Percentiles rank a stretch among this genome's conserved stretches.
phyloP scores from a whole-genome alignment of 2,888 invertebrate genomes.

The Linnaemya tessellans region DNA sequence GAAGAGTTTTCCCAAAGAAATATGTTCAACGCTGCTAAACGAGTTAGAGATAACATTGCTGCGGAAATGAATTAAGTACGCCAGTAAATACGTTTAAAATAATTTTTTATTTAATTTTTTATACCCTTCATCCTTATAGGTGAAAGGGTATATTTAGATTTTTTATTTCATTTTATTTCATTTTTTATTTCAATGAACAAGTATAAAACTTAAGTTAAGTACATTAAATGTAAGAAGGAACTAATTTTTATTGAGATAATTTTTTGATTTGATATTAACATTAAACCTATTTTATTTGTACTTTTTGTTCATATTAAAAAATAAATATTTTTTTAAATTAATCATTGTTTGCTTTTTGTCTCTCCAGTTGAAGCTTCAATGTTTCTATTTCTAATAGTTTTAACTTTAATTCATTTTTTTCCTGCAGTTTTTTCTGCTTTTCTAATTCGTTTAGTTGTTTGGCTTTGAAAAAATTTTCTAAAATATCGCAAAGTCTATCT shows the following conservation, averaged over 20 bases:
- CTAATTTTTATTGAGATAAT: too few relatives aligned
- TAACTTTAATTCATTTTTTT: background rate
- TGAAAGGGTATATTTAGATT: too few relatives aligned
- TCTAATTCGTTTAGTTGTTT: too few relatives aligned
- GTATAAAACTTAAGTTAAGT: too few relatives aligned
- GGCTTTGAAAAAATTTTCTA: background rate
- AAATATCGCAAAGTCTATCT: background rate
- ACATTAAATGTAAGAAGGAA: too few relatives aligned
- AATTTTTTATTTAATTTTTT: background rate
- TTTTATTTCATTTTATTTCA: too few relatives aligned
- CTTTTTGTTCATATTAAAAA: too few relatives aligned
- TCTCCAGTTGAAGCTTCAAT: background rate
- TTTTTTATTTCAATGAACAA: too few relatives aligned
- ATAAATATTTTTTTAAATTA: too few relatives aligned
- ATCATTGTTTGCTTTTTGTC: background rate
- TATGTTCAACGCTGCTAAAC: background rate
- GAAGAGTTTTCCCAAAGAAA: background rate
- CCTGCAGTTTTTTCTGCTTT: background rate
- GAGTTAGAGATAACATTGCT: background rate
- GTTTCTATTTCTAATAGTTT: background rate
- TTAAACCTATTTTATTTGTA: too few relatives aligned
- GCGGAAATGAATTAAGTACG: background rate
- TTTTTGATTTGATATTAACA: too few relatives aligned
- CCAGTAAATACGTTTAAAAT: too few relatives aligned
- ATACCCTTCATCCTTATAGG: background rate